Base-by-base conservation (phyloP, 2,113 vertebrate species). In the Dasyurus viverrinus region DNA sequence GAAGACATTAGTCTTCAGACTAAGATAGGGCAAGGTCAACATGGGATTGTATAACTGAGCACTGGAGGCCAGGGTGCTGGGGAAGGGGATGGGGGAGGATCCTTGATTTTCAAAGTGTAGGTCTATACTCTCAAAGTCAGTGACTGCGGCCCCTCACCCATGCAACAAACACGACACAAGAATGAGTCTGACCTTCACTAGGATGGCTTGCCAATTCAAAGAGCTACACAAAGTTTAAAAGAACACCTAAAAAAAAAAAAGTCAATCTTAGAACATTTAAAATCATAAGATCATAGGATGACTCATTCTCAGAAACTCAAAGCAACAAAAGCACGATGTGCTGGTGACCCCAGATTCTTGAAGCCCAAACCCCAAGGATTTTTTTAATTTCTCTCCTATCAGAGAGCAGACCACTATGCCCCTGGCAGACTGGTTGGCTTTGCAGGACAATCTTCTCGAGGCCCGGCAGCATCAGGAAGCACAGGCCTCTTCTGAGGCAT, bases 221-320 rank as follows among this genome's bases (percentile, higher is more conserved):
- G 19, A 84, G 68, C 68, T 42, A n/a, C 68, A 36, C 60, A 84
- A 42, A 84, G 68, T 84, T 84, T 84, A 84, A 84, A n/a, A 22
- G 16, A 84, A 42, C n/a, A 84, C 2, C 68, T 23, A 19, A 42
- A 8, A 1, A 36, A 8, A 1, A 36, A 92, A 97, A 48, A 47
- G 47, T 94, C 14, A 90, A 42, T 94, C 92, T 76, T 54, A 94
- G 27, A 36, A 94, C 91, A 95, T 76, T 95, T 97, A 46, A 84
- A 84, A 84, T 42, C 1, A 3, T 76, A 76, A 76, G 14, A 76
- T 26, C 55, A 57, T 24, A 93, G n/a, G 24, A 96, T 30, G 92
- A 52, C 57, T 96, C 57, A 54, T 89, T 93, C 94, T 94, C 95
- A 90, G 53, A 93, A 94, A 94, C 42, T 94, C 50, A 95, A 96